Conservation (phyloP, 1,140 invertebrate species). For the Paraescarpia echinospica region DNA sequence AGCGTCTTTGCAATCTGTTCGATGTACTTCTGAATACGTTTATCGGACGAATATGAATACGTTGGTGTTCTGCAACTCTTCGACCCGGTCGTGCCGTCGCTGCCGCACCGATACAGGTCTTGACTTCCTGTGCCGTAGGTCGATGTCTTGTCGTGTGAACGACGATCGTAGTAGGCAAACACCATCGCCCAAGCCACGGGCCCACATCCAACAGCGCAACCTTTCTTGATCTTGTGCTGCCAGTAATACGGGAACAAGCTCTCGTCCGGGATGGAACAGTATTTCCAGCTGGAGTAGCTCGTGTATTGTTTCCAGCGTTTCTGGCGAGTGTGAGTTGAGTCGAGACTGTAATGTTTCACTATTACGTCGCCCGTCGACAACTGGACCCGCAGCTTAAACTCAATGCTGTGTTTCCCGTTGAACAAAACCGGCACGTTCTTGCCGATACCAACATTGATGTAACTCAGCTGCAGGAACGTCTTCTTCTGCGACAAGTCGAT, state of each 20-base stretch:
- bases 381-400: background rate
- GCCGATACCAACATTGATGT: background rate
- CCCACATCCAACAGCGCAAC: background rate
- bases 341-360: too few relatives aligned
- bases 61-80: background rate
- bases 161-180: slow-evolving; percentile 12
- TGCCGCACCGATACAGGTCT: background rate
- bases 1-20: too few relatives aligned
- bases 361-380: too few relatives aligned
- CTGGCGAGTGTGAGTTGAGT: background rate
- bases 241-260: background rate
- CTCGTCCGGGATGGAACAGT: background rate
- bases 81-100: background rate
- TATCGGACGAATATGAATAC: background rate
- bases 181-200: slow-evolving; percentile 28
- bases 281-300: background rate
- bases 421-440: background rate
- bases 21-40: too few relatives aligned
- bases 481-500: background rate
- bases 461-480: background rate
- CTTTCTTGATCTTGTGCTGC: background rate
- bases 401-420: background rate
- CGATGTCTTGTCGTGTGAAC: background rate
- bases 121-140: slow-evolving; percentile 12
- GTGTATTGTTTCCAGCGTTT: background rate